Base-by-base conservation (phyloP, 2,888 invertebrate genomes). In the Agrotis segetum region DNA sequence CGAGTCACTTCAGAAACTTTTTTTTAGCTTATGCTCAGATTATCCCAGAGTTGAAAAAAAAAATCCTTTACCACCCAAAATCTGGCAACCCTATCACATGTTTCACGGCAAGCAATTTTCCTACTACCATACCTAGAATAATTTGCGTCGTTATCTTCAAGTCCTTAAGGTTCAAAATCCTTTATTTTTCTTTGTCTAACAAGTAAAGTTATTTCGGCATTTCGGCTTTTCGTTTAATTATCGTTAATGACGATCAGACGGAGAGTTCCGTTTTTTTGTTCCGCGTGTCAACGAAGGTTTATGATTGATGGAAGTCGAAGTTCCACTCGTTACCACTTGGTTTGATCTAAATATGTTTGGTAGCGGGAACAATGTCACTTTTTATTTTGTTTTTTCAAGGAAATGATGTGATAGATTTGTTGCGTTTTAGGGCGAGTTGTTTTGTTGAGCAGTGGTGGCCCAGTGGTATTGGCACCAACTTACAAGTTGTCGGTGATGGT, bases 161-260 rank as follows among this genome's bases (percentile, higher is more conserved):
- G 0, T 11, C 0, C 0, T 55, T 71, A 86, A 67, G 53, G 79
- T 78, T 66, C 21, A 77, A 50, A 64, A 24, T 82, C 7, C 44
- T 0, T 6, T 2, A 40, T 2, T 29, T 24, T 1, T 7, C n/a
- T 19, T 29, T 19, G 11, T 47, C n/a, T 4, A 29, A 0, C 1
- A 16, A 40, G 73, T 14, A 63, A 59, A 65, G 17, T 50, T 72
- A 44, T 59, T 60, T 19, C 16, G 65, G 74, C 55, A 67, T 77
- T 84, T n/a, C n/a, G n/a, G n/a, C 67, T 83, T 83, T 79, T 79
- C 69, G 79, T 86, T 87, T 87, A 87, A 87, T 87, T 87, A 87
- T 83, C 77, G 78, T 74, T 88, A 88, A 87, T 88, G 86, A 88
- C 80, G 73, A 82, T 85, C 80, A 79, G 64, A 81, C 62, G 63